A percentile compares a stretch with the other conserved stretches of the same genome.
phyloP scores from a whole-genome alignment of 2,797 vertebrate species.

The Taenioides sp. region DNA sequence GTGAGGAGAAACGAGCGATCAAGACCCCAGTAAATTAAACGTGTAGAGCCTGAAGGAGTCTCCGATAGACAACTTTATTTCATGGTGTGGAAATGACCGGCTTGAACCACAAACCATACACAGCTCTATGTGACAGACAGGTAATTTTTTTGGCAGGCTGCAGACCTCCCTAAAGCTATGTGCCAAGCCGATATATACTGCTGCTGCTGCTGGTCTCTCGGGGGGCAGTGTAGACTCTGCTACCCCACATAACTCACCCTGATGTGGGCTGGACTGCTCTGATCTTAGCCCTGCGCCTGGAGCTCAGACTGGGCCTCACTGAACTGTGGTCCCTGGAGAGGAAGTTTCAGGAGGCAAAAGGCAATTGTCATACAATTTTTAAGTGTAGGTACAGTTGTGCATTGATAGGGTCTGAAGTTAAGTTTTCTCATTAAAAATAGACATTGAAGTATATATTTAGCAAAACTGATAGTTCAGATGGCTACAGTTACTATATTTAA shows the following conservation, averaged over 20 bases:
- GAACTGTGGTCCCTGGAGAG: conserved; percentile 22
- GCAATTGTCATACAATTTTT: conserved; percentile 13
- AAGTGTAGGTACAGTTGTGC: not conserved
- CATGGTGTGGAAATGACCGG: conserved; percentile 53
- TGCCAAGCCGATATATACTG: conserved; percentile 44
- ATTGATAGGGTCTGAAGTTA: not conserved
- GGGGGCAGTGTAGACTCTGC: conserved; percentile 53
- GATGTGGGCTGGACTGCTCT: conserved; percentile 59
- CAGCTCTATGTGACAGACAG: conserved; percentile 66
- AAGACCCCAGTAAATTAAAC: conserved; percentile 45
- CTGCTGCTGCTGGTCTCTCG: conserved; percentile 39
- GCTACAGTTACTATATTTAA: too few relatives aligned
- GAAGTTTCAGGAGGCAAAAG: conserved; percentile 26
- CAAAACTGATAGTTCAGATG: not conserved
- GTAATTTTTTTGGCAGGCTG: conserved; percentile 72
- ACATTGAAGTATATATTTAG: not conserved
- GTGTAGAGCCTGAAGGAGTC: conserved; percentile 13
- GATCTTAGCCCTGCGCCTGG: conserved; percentile 37
- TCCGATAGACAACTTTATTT: conserved; percentile 62
- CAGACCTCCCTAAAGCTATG: conserved; percentile 41
- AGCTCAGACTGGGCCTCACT: conserved; percentile 39
- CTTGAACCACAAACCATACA: conserved; percentile 49
- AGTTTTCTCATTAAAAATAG: not conserved
- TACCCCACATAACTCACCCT: conserved; percentile 63
- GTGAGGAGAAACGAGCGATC: conserved; percentile 27